Base-by-base conservation (phyloP, 2,797 vertebrate species). In the Acridotheres tristis region DNA sequence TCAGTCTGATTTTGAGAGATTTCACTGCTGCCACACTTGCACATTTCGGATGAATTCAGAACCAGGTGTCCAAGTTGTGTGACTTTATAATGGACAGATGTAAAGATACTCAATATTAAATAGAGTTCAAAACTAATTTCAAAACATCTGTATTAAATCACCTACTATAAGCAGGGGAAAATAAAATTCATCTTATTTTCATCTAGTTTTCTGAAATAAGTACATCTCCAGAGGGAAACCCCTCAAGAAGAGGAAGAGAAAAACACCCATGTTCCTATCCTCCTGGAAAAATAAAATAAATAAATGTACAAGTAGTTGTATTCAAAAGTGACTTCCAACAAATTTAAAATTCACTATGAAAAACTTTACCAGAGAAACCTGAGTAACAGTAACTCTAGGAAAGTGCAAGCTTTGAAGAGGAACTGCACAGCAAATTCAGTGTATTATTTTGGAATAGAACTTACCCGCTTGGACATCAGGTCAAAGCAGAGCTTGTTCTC, bases 401-500 rank as follows among this genome's bases (percentile, higher is more conserved):
- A 75, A 54, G 25, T 3, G 9, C 21, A 57, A 73, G 21, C 25
- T 71, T 34, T 18, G 23, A 86, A 76, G 43, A 96, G 22, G 32
- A 90, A 15, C 32, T 42, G 79, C 22, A 26, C 10, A 78, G 32
- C 16, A 63, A 42, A 79, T 53, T 50, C 29, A 18, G 11, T 18
- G 22, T 36, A 89, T 63, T 23, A n/a, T 34, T 91, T 34, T 19
- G 26, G 36, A 77, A 54, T 2, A 22, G 12, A 58, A 96, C 98
- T 98, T 96, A 99, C 99, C 98, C 99, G 97, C 85, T 98, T 97
- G 55, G 98, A 98, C 77, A 99, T 98, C 85, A 99, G 98, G 96
- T 99, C 99, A 94, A 98, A 98, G 96, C 98, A 99, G 27, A 99
- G 98, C 93, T 99, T 99, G 97, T 99, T 99, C 96, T 99, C 99